A percentile compares a stretch with the other conserved stretches of the same genome.
phyloP scores from a whole-genome alignment of 2,888 invertebrate species.

The Dugesia japonica region DNA sequence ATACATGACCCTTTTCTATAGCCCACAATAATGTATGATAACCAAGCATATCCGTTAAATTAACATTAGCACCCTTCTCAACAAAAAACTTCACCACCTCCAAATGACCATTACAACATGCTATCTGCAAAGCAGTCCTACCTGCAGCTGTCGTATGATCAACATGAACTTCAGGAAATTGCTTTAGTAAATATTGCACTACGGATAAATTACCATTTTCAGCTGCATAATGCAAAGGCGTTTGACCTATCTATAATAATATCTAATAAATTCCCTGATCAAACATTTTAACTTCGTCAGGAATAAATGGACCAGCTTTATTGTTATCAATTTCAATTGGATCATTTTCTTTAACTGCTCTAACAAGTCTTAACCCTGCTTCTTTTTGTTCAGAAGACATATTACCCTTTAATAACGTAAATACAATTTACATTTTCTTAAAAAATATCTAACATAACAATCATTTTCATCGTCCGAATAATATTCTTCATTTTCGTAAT shows the following conservation, averaged over 20 bases:
- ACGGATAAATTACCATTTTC: neutral
- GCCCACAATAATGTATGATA: neutral
- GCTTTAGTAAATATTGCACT: neutral
- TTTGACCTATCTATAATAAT: neutral
- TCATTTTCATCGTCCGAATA: neutral
- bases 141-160: neutral
- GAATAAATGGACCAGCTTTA: neutral
- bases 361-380: neutral
- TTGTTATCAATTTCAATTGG: neutral
- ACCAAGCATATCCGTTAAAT: neutral
- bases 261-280: too few species aligned
- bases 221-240: neutral
- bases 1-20: neutral
- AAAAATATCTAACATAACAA: neutral
- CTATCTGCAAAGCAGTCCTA: neutral
- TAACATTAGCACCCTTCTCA: neutral
- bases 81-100: neutral
- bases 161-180: neutral
- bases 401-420: neutral
- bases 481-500: neutral
- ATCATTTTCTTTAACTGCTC: slow-evolving; percentile 1
- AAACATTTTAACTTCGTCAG: neutral
- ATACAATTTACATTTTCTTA: neutral
- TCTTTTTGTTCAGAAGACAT: slow-evolving; percentile 6
- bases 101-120: neutral